Base-by-base conservation (phyloP, 2,113 vertebrate species). In the Stegastes partitus region DNA sequence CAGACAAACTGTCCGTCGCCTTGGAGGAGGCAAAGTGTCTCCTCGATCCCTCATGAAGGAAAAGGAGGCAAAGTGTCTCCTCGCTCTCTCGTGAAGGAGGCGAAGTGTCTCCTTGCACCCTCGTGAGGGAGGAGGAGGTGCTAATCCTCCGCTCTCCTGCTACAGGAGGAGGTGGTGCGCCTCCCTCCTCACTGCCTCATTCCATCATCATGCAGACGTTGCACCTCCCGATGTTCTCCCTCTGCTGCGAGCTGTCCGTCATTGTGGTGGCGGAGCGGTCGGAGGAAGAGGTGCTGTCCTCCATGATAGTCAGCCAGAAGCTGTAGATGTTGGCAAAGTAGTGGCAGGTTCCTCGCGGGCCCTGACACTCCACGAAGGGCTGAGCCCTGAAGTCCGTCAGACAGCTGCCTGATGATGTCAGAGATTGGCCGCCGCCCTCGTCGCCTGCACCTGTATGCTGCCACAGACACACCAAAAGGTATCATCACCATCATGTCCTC, bases 381-480 rank as follows among this genome's bases (percentile, higher is more conserved):
- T 96, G 94, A 0, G 95, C 90, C 82, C 95, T 88, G 93, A 97
- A 98, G 65, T 96, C 91, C 51, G 91, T 89, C 21, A 98, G 94
- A 79, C 98, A 99, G 82, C 97, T 98, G 18, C 97, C 98, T 0
- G 98, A 94, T 11, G 98, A 99, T 28, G 90, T 94, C 50, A 99
- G 96, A 3, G 97, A 96, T 91, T 97, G 97, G 4, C 97, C 97
- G 0, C 97, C 97, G 5, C 97, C 96, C 87, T 97, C 96, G 22
- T 96, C 96, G 10, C 97, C 97, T 11, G 97, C 95, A 2, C 97
- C 97, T n/a, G 97, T 97, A 82, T 98, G 96, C 98, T 99, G 77
- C n/a, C 10, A 55, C 15, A 83, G 12, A 83, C 4, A 83, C 4
- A 76, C 37, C 21, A 80, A 76, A 25, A 74, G 1, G 83, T 68